These are phyloP conservation scores for Octonoba sinensis DNA, from an alignment of 2,888 invertebrate species.

Conservation along the genomic window DNA sequence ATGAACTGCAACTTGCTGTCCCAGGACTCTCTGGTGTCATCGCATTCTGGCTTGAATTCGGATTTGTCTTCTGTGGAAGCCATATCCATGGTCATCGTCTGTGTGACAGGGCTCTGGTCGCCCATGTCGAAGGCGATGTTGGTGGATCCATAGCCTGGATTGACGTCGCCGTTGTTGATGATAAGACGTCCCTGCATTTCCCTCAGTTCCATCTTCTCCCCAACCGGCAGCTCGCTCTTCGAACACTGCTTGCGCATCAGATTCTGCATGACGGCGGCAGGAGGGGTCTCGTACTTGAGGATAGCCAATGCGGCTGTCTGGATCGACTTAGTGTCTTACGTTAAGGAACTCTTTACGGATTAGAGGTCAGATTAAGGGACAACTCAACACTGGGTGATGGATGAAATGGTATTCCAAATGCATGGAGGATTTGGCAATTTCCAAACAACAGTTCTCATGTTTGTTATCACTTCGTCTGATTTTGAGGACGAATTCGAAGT, in stretches of 20 bases:
- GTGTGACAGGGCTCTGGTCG: conserved; percentile 70
- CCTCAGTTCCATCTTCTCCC: conserved; percentile 78
- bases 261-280: conserved; percentile 65
- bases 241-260: conserved; percentile 65
- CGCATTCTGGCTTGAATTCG: conserved; percentile 71
- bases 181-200: conserved; percentile 86
- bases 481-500: no score
- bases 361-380: no score
- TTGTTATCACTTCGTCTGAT: no score
- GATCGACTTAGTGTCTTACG: no score
- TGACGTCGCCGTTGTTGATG: conserved; percentile 74
- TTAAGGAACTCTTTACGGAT: no score
- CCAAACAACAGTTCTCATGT: no score
- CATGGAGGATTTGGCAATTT: no score
- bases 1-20: conserved; percentile 93
- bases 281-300: conserved; percentile 11
- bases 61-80: conserved; percentile 60
- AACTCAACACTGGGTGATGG: no score
- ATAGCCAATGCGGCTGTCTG: conserved; percentile 6
- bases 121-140: conserved; percentile 81
- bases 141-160: conserved; percentile 81
- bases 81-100: conserved; percentile 56
- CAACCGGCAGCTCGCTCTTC: conserved; percentile 65
- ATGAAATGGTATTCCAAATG: no score
- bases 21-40: conserved; percentile 87